A percentile compares a stretch with the other conserved stretches of the same genome.
Evolutionary conservation across 2,113 vertebrate genomes (phyloP).

Genomic region (Myocastor coypus): DNA sequence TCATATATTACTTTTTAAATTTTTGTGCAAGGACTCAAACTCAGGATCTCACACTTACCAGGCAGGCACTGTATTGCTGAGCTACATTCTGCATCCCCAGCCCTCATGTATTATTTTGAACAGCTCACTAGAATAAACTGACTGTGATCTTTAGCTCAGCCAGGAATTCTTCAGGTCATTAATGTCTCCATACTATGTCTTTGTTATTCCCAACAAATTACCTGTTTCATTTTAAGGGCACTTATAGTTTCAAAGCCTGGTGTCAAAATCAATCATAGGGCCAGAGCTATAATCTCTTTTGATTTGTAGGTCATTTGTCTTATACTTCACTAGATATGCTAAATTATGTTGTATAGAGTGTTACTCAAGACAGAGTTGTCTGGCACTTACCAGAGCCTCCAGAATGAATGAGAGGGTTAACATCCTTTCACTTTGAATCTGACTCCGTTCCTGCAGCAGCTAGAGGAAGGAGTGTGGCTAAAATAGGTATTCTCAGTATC

Average conservation of each 20-base stretch:
- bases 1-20: neutral
- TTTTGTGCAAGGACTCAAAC: no score
- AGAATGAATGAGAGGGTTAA: neutral
- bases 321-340: neutral
- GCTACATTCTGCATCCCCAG: neutral
- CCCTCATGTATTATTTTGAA: neutral
- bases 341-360: constrained; percentile 34
- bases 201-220: constrained; percentile 33
- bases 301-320: constrained; percentile 38
- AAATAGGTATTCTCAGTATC: neutral
- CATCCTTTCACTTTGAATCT: neutral
- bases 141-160: neutral
- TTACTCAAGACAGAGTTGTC: neutral
- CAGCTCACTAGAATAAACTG: neutral
- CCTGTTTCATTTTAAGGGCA: neutral
- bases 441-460: neutral
- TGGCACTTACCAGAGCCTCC: neutral
- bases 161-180: constrained; percentile 25
- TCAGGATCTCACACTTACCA: no score
- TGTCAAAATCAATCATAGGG: constrained; percentile 48
- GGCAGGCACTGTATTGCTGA: neutral
- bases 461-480: neutral
- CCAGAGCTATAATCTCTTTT: constrained; percentile 45
- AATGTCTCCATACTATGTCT: neutral
- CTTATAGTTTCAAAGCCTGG: constrained; percentile 56